A percentile compares a stretch with the other conserved stretches of the same genome.
phyloP scores from a whole-genome alignment of 53 echinoderm and acorn worm species.

The Patiria pectinifera region DNA sequence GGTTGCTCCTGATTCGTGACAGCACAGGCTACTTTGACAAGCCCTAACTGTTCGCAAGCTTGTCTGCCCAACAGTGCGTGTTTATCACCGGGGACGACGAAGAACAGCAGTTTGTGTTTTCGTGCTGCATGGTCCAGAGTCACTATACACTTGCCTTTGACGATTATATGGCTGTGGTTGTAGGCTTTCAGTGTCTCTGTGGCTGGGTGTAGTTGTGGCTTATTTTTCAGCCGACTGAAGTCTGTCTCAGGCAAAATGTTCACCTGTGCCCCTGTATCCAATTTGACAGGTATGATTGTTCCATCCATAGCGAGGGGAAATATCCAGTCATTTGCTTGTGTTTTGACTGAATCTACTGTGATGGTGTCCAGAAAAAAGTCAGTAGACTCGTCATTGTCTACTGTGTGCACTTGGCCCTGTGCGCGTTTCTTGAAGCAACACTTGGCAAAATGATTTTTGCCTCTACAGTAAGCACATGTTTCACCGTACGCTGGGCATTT shows the following conservation, averaged over 20 bases:
- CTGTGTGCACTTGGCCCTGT: slow-evolving; percentile 9
- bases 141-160: slow-evolving; percentile 35
- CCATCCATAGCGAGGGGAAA: slow-evolving; percentile 17
- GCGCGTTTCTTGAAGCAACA: slow-evolving; percentile 20
- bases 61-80: slow-evolving; percentile 36
- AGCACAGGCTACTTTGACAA: slow-evolving; percentile 34
- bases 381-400: neutral
- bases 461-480: slow-evolving; percentile 27
- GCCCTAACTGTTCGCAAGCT: slow-evolving; percentile 16
- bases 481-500: slow-evolving; percentile 42
- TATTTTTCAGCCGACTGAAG: too few relatives aligned
- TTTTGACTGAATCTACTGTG: slow-evolving; percentile 21
- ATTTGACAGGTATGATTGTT: slow-evolving; percentile 9
- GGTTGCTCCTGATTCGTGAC: neutral
- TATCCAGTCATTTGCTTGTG: slow-evolving; percentile 20
- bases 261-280: too few relatives aligned
- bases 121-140: slow-evolving; percentile 9
- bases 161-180: slow-evolving; percentile 32
- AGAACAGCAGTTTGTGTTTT: slow-evolving; percentile 31
- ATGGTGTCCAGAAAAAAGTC: slow-evolving; percentile 4
- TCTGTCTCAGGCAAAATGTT: too few relatives aligned
- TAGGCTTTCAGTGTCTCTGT: slow-evolving; percentile 22
- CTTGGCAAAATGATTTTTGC: slow-evolving; percentile 34
- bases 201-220: slow-evolving; percentile 14
- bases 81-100: slow-evolving; percentile 14